Evolutionary conservation across 1,140 invertebrate species (phyloP), one percentile per base, ranked within the genome.

Genomic region (Colletes gigas): DNA sequence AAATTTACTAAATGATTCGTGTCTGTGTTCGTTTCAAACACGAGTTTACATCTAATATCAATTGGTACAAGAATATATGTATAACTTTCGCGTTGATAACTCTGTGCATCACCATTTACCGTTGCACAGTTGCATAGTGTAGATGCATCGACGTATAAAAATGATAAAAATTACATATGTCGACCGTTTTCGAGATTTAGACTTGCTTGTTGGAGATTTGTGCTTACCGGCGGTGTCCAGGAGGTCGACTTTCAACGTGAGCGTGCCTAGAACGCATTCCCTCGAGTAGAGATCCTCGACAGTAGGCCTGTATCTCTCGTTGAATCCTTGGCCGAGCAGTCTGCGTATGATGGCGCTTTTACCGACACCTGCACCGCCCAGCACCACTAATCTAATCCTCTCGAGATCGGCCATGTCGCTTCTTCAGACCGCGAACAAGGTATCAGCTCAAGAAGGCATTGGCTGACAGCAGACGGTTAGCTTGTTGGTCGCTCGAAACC

Each of bases 271-370:
- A 83, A 97, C 95, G 90, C 97, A 98, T 92, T 98, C 97, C 67
- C 97, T 94, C 88, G 96, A 97, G 90, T 98, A 98, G 3, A 98
- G 94, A 91, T 98, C 98, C 90, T 98, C 98, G 4, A 98, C 97
- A 1, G 98, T 98, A 80, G 97, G 96, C 83, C 96, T 95, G 90
- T 98, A 98, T 87, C 97, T 97, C 84, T 97, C 96, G 15, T 94
- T 95, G 90, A 97, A 98, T 10, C 96, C 96, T 89, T 97, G 97
- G 89, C 96, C 97, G n/a, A 98, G 94, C 88, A 98, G 97, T 68
- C 97, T 94, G 86, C 97, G 97, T 57, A 98, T 95, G 86, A 98
- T 97, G 85, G 96, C 96, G 89, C 96, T 98, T 92, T 98, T 98
- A 6, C 98, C 98, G 17, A 97, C 97, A 17, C 96, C 95, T 1